Conservation (phyloP, 2,888 invertebrate species). For the Dynastes grantii region DNA sequence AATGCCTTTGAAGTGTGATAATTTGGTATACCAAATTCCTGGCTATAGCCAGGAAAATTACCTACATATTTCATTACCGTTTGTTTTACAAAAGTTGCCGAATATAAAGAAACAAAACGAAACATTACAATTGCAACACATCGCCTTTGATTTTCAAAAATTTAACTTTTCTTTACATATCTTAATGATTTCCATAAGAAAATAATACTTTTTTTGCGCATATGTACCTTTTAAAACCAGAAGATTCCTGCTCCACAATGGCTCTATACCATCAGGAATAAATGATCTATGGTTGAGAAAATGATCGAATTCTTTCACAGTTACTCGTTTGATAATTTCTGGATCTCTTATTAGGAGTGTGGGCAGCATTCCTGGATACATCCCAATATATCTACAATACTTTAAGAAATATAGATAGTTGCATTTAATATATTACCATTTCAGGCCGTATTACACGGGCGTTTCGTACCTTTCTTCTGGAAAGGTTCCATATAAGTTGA, state of each 20-base stretch:
- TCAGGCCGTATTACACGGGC: background rate
- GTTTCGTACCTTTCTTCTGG: constrained; percentile 50
- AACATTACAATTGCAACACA: too few species aligned
- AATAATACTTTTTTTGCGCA: background rate
- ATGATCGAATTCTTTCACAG: constrained; percentile 67
- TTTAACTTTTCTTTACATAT: too few species aligned
- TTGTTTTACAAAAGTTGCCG: too few species aligned
- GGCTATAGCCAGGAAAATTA: too few species aligned
- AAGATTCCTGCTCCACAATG: constrained; percentile 57
- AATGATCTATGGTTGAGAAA: constrained; percentile 64
- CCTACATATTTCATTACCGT: too few species aligned
- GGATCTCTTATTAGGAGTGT: constrained; percentile 66
- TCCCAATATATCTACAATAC: constrained; percentile 47
- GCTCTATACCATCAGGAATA: constrained; percentile 58
- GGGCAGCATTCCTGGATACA: constrained; percentile 62
- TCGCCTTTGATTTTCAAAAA: too few species aligned
- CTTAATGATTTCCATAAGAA: background rate
- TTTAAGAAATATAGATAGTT: background rate
- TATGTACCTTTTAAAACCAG: constrained; percentile 55
- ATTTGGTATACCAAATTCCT: too few species aligned
- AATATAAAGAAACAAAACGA: too few species aligned
- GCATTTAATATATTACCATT: background rate
- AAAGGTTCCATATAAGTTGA: constrained; percentile 47
- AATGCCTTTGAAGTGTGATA: too few species aligned
- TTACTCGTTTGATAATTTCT: constrained; percentile 66